Evolutionary conservation across 2,888 invertebrate genomes (phyloP).

Genomic region (Meteorus cinctellus): DNA sequence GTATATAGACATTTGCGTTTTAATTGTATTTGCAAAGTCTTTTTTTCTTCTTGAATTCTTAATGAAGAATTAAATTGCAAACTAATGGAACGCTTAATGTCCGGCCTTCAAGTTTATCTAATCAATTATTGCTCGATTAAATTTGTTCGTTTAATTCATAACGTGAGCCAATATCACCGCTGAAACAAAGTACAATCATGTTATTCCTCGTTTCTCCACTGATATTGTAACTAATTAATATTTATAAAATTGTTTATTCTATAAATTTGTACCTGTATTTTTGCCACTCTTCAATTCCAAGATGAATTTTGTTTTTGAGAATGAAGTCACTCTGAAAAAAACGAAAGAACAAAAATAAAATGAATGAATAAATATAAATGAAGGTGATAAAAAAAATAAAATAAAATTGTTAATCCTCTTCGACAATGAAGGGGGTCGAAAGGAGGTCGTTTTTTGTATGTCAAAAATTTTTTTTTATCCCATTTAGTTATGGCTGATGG

Average conservation of each 20-base stretch:
- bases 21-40: no score
- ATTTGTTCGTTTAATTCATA: no score
- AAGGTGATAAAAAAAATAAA: slow-evolving; percentile 14
- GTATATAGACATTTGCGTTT: no score
- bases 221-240: no score
- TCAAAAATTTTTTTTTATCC: slow-evolving; percentile 32
- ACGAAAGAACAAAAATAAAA: neutral
- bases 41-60: no score
- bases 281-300: neutral
- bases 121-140: no score
- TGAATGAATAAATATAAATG: slow-evolving; percentile 2
- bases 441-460: slow-evolving; percentile 47
- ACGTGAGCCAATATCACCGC: no score
- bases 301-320: neutral
- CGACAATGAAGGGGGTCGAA: slow-evolving; percentile 41
- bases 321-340: neutral
- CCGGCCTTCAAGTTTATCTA: no score
- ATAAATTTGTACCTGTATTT: neutral
- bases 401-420: slow-evolving; percentile 39
- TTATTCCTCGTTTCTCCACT: no score
- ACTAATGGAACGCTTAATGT: no score
- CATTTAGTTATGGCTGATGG: slow-evolving; percentile 36
- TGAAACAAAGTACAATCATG: neutral
- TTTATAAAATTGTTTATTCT: neutral
- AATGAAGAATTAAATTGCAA: no score